Evolutionary conservation across 2,888 invertebrate genomes (phyloP), one percentile per base, ranked within the genome.

Genomic region (Drosophila mimica): DNA sequence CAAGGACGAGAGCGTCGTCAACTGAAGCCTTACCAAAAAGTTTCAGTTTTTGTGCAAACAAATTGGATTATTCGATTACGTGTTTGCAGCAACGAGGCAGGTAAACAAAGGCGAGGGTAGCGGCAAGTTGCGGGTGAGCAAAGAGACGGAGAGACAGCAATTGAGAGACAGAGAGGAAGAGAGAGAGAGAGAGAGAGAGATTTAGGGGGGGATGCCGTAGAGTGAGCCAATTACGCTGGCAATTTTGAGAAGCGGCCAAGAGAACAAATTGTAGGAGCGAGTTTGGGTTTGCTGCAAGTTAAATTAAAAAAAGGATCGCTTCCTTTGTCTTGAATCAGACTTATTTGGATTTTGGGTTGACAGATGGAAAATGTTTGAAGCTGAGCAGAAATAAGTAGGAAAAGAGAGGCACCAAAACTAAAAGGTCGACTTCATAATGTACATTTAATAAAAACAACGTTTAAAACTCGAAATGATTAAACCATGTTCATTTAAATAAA

Each of bases 31-130:
- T 82, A 86, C 68, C 70, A 81, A 86, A 88, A 88, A 86, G 87
- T 86, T 84, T 82, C 82, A 87, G 83, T 80, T 89, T 87, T 83
- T 89, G 81, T 70, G 79, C 90, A 89, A 88, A 78, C 88, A 89
- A 88, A 88, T 88, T 88, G 88, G 88, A 88, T 88, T 88, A 88
- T 84, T 86, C 86, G 84, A 89, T 88, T 90, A 84, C 86, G 82
- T 84, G 83, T 86, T 86, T 81, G 81, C 79, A 69, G 63, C 77
- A 80, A 70, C 60, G 70, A 68, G 57, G 57, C 70, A 80, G 76
- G 78, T 80, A 59, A 56, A 61, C 58, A 60, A 58, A 53, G 63
- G 48, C 54, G 57, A 62, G 33, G 46, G 17, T 15, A 62, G 36
- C n/a, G 64, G 13, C 9, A 53, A 38, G 17, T 36, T 36, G 58